phyloP scores from a whole-genome alignment of 1,140 invertebrate species.

The Drosophila pachea region DNA sequence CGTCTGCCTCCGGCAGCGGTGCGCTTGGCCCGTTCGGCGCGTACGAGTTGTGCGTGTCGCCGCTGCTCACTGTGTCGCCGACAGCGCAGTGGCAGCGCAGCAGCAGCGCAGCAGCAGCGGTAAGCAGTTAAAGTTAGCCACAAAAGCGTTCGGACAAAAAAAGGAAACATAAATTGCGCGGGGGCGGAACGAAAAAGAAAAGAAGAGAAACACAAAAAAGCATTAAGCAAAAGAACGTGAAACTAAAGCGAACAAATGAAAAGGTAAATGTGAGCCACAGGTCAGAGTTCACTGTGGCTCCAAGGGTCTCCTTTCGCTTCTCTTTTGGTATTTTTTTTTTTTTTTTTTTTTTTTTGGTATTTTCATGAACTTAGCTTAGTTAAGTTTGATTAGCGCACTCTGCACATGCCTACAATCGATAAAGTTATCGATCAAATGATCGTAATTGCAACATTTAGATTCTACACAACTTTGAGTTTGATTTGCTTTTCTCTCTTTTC shows the following conservation, averaged over 20 bases:
- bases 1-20: slow-evolving; percentile 51
- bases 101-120: slow-evolving; percentile 42
- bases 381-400: slow-evolving; percentile 28
- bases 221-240: slow-evolving; percentile 22
- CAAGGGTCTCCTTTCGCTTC: neutral
- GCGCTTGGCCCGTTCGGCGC: slow-evolving; percentile 69
- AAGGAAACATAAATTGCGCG: slow-evolving; percentile 13
- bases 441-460: slow-evolving; percentile 43
- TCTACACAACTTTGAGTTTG: slow-evolving; percentile 75
- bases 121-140: slow-evolving; percentile 47
- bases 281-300: too few relatives aligned
- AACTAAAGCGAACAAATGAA: slow-evolving; percentile 19
- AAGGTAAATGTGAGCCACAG: neutral
- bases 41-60: slow-evolving; percentile 68
- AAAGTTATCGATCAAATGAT: slow-evolving; percentile 22
- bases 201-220: slow-evolving; percentile 40
- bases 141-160: slow-evolving; percentile 44
- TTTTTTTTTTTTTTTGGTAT: neutral
- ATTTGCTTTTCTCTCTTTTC: slow-evolving; percentile 25
- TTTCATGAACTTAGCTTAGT: slow-evolving; percentile 33
- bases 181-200: slow-evolving; percentile 12
- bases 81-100: slow-evolving; percentile 21
- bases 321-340: neutral
- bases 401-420: slow-evolving; percentile 29
- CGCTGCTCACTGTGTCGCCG: slow-evolving; percentile 45